Percentiles rank a stretch among this genome's conserved stretches.
Evolutionary conservation across 1,140 invertebrate genomes (phyloP).

Genomic region (Lycorma delicatula): DNA sequence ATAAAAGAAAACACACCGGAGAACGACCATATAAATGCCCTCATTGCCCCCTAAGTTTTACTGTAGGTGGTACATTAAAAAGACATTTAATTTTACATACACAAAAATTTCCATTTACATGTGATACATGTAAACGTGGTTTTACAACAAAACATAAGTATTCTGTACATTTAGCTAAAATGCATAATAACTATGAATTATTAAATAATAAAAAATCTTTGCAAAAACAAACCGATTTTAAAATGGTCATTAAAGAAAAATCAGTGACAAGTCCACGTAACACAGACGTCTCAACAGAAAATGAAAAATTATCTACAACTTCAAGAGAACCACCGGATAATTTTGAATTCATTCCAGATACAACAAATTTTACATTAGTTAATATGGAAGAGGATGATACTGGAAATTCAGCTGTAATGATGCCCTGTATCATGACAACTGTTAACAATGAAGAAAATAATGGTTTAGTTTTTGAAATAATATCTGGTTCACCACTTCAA

Average conservation of each 20-base stretch:
- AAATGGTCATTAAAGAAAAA: constrained; percentile 13
- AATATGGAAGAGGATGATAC: no score
- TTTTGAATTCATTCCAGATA: no score
- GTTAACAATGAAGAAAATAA: no score
- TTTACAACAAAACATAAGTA: constrained; percentile 25
- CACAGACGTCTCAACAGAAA: no score
- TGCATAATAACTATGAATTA: constrained; percentile 12
- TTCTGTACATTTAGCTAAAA: constrained; percentile 18
- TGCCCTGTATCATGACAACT: no score
- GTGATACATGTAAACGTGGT: constrained; percentile 22
- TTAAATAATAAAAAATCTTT: constrained; percentile 4
- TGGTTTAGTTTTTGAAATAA: no score
- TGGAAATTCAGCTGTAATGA: no score
- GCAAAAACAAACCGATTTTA: constrained; percentile 19
- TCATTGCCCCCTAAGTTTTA: constrained; percentile 65
- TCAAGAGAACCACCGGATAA: no score
- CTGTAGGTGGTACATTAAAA: constrained; percentile 22
- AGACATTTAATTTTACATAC: constrained; percentile 27
- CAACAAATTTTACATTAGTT: no score
- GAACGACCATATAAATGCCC: constrained; percentile 68
- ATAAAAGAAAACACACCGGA: constrained; percentile 53
- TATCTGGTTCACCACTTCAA: no score
- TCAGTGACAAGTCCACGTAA: no score
- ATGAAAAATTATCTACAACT: no score
- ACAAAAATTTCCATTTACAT: constrained; percentile 23